Base-by-base conservation (phyloP, 2,797 vertebrate species). In the Uromys caudimaculatus region DNA sequence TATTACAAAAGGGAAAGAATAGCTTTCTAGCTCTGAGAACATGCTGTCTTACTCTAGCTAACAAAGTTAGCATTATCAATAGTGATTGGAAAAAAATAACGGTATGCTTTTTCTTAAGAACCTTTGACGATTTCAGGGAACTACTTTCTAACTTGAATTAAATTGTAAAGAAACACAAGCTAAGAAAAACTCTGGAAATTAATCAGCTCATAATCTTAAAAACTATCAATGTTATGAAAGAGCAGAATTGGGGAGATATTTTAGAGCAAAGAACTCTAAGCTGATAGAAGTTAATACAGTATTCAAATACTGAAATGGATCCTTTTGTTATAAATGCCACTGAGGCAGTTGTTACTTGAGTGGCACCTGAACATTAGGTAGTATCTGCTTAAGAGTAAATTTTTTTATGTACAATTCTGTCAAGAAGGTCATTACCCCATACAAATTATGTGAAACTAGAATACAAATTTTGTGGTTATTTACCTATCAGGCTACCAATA, bases 11-110 rank as follows among this genome's bases (percentile, higher is more conserved):
- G 29, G n/a, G 86, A 86, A 87, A 82, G 54, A 24, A 79, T 6
- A 27, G 21, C 2, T 47, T 83, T 92, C 29, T 47, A 32, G 44
- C 54, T 3, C 23, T 47, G 35, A 16, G 16, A 81, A 91, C 60
- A 32, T 75, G 64, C 58, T 19, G 73, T 89, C 44, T 92, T 92
- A 58, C 47, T 82, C 52, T 89, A 81, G 52, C 69, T 54, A 93
- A n/a, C n/a, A 85, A 56, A 87, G 17, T 56, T 35, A 54, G 5
- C 17, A 78, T 64, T 21, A 52, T 73, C 41, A 86, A 58, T 64
- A 89, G 64, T 60, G 54, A 95, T 21, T 64, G 35, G 7, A 2
- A 89, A 95, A 91, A 77, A 82, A 3, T 44, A 64, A 85, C 50
- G 6, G 41, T 19, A 27, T 29, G 52, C 2, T 17, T 64, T n/a